phyloP scores from a whole-genome alignment of 2,888 invertebrate species.

The Plutella xylostella region DNA sequence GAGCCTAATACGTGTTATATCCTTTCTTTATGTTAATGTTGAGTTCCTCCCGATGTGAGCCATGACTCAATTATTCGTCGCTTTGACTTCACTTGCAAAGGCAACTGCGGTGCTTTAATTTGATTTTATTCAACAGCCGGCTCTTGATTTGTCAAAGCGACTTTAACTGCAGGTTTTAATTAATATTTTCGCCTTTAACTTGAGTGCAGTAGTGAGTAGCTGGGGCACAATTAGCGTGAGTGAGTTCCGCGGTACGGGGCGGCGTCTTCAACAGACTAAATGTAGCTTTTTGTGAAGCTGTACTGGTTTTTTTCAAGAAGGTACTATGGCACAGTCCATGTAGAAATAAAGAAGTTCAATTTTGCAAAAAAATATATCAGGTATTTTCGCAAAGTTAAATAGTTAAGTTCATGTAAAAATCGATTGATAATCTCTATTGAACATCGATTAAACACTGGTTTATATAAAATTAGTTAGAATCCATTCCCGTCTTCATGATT shows the following conservation, averaged over 20 bases:
- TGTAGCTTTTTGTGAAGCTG: background rate
- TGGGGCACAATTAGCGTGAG: background rate
- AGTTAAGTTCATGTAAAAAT: too few relatives aligned
- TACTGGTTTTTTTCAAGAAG: background rate
- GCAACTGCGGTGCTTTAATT: background rate
- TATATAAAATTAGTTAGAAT: too few relatives aligned
- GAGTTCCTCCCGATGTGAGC: background rate
- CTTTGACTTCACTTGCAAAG: slow-evolving; percentile 3
- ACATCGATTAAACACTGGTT: too few relatives aligned
- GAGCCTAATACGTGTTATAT: background rate
- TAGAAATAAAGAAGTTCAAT: too few relatives aligned
- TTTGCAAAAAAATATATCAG: too few relatives aligned
- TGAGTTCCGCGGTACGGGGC: background rate
- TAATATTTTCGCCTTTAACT: slow-evolving; percentile 3
- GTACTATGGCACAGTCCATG: background rate
- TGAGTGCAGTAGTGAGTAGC: background rate
- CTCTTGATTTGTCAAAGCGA: slow-evolving; percentile 5
- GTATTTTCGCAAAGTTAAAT: too few relatives aligned
- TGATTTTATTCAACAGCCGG: slow-evolving; percentile 3
- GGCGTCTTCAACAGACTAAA: background rate
- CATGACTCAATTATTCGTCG: background rate
- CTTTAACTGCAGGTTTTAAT: slow-evolving; percentile 2
- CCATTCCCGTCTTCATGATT: too few relatives aligned
- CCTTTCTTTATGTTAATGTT: background rate
- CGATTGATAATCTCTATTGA: too few relatives aligned